phyloP scores from a whole-genome alignment of 2,113 vertebrate genomes.

The Phylloscopus trochilus region DNA sequence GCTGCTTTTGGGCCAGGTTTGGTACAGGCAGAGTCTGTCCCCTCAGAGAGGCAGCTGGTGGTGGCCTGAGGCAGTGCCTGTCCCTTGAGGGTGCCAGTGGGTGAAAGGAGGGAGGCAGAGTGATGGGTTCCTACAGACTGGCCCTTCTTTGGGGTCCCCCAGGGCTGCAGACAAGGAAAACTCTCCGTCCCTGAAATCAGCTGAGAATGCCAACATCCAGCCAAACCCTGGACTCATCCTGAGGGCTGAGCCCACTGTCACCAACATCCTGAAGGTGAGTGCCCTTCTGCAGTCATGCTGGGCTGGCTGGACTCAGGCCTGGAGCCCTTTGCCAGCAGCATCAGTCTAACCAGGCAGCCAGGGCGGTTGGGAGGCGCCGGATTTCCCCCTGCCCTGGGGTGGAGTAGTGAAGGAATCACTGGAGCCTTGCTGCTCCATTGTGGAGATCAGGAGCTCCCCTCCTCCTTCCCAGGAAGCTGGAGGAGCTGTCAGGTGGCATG shows the following conservation, averaged over 20 bases:
- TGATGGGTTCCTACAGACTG: neutral
- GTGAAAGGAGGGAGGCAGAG: neutral
- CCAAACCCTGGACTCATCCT: conserved; percentile 95
- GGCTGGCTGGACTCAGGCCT: neutral
- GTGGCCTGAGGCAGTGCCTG: neutral
- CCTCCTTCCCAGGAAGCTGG: neutral
- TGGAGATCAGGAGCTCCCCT: neutral
- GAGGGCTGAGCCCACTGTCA: conserved; percentile 94
- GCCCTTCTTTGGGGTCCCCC: neutral
- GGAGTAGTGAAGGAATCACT: neutral
- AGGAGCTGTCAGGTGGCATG: neutral
- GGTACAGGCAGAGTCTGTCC: neutral
- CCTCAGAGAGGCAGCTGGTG: neutral
- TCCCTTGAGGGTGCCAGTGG: neutral
- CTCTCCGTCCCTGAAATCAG: conserved; percentile 86
- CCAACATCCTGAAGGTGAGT: conserved; percentile 94
- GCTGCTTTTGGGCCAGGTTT: neutral
- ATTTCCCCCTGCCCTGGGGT: neutral
- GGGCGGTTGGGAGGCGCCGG: neutral
- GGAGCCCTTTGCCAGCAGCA: neutral
- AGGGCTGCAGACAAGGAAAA: conserved; percentile 86
- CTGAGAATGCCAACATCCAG: conserved; percentile 95
- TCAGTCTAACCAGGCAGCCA: neutral
- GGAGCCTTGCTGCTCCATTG: neutral
- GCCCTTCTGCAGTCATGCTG: fast-evolving